Base-by-base conservation (phyloP, 53 echinoderm and acorn worm genomes). In the Apostichopus leukothele region DNA sequence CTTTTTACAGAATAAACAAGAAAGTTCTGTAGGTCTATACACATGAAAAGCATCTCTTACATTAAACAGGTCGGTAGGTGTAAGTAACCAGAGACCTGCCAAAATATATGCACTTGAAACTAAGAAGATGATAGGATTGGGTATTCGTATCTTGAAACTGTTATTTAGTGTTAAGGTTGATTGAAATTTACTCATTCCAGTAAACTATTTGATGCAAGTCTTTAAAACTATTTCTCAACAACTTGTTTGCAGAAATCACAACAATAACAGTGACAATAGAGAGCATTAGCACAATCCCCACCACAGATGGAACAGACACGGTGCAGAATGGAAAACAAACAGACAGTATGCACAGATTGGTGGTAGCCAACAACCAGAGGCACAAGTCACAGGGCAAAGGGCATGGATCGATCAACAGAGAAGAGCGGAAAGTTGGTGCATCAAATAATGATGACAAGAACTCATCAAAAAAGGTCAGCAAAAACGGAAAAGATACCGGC, bases 231-330 rank as follows among this genome's bases (percentile, higher is more conserved):
- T 54, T 83, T 83, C 55, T 83, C 10, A 9, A 9, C 57, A 57
- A 57, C 52, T 52, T 4, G 13, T 16, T 6, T 67, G 22, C 85
- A 85, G 85, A 85, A 85, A 66, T 67, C 14, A 85, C 85, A 13
- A 85, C 85, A 0, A 85, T 85, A 27, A 85, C 85, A 85, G 85
- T 85, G 57, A 85, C 85, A 16, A 85, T 85, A 85, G 85, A 85
- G 67, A 85, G 67, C 26, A 50, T 85, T 6, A 27, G 59, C 50
- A 85, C 85, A 10, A 68, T 67, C 4, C 27, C 13, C 11, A 63
- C 50, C 14, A 60, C 85, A 13, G 50, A 68, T 6, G 67, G 11
- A 5, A 6, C 67, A 9, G 13, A 59, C 16, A 51, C 67, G 19
- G 22, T 66, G 12, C 61, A 60, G 1, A 60, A 85, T 16, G 67